These are phyloP conservation scores for Diploscapter pachys DNA, from an alignment of 1,140 invertebrate species.

Conservation along the genomic window DNA sequence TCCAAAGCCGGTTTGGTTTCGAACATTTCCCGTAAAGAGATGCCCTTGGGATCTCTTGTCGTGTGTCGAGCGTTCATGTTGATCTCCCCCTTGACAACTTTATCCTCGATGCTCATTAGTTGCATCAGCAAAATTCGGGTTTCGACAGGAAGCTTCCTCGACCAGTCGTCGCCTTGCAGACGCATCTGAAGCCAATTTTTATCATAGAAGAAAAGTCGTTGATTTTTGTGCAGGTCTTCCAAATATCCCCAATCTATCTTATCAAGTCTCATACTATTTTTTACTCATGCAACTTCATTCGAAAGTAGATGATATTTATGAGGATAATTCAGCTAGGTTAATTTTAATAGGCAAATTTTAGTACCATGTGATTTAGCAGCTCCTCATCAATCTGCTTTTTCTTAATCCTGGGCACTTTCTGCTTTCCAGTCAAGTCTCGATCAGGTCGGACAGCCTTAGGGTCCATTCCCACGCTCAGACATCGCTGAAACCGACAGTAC, in stretches of 20 bases:
- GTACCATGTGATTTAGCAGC: slow-evolving; percentile 56
- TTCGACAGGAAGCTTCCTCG: slow-evolving; percentile 55
- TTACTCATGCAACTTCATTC: background rate
- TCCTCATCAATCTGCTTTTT: slow-evolving; percentile 56
- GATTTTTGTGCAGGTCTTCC: background rate
- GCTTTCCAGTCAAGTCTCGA: slow-evolving; percentile 55
- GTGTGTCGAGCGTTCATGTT: slow-evolving; percentile 24
- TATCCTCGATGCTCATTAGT: slow-evolving; percentile 56
- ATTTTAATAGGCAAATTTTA: background rate
- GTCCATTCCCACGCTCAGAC: slow-evolving; percentile 52
- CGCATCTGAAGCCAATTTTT: slow-evolving; percentile 44
- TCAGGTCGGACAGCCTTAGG: slow-evolving; percentile 57
- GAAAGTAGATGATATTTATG: too few relatives aligned
- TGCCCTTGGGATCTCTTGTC: slow-evolving; percentile 27
- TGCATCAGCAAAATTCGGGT: slow-evolving; percentile 56
- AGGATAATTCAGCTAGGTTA: background rate
- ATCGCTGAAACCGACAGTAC: slow-evolving; percentile 54
- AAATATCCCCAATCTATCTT: background rate
- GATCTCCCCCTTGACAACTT: slow-evolving; percentile 44
- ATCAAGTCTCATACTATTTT: background rate
- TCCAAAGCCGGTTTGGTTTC: slow-evolving; percentile 47
- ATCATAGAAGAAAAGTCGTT: background rate
- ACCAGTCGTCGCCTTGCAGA: slow-evolving; percentile 56
- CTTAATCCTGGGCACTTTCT: slow-evolving; percentile 49
- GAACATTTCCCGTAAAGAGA: slow-evolving; percentile 55